Evolutionary conservation across 2,113 vertebrate genomes (phyloP).

Genomic region (Toxostoma redivivum): DNA sequence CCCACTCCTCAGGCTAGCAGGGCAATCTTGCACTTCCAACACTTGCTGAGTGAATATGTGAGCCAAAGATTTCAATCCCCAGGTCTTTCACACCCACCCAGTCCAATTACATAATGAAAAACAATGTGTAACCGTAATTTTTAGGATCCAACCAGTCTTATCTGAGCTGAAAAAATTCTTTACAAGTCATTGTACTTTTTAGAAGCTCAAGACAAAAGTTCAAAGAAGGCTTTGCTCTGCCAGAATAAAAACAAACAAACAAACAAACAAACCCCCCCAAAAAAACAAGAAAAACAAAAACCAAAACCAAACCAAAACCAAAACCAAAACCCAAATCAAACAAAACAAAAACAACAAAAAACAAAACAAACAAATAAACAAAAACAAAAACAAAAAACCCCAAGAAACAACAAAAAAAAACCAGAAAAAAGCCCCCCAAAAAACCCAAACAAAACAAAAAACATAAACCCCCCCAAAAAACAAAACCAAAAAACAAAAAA

Average conservation of each 20-base stretch:
- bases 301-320: too few species aligned
- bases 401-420: too few species aligned
- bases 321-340: too few species aligned
- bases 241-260: not conserved
- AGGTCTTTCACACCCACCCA: not conserved
- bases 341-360: too few species aligned
- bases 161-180: not conserved
- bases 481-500: too few species aligned
- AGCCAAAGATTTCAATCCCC: not conserved
- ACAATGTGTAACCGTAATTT: not conserved
- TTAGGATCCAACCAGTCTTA: not conserved
- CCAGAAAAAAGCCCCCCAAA: too few species aligned
- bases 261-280: too few species aligned
- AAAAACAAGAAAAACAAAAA: too few species aligned
- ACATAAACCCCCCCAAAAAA: not conserved
- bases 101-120: not conserved
- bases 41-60: not conserved
- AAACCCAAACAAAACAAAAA: not conserved
- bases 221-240: not conserved
- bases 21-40: not conserved
- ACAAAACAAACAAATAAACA: too few species aligned
- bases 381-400: too few species aligned
- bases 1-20: not conserved
- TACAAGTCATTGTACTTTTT: not conserved
- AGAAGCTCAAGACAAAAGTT: not conserved